phyloP scores from a whole-genome alignment of 2,888 invertebrate species.

The Theristus sp. region DNA sequence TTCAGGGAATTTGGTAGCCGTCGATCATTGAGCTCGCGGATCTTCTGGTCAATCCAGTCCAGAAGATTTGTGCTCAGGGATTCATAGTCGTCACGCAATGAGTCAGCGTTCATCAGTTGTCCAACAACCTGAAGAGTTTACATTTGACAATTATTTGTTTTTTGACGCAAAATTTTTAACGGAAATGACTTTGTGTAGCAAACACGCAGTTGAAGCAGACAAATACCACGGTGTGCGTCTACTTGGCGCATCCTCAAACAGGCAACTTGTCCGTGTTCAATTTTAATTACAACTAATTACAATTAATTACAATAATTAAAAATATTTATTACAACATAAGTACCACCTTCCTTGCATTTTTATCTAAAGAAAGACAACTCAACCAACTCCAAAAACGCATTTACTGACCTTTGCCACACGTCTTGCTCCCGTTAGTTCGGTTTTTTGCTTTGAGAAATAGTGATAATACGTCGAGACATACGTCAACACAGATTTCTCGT shows the following conservation, averaged over 20 bases:
- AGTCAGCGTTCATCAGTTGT: constrained; percentile 84
- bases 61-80: constrained; percentile 61
- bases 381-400: no score
- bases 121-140: constrained; percentile 59
- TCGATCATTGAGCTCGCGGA: constrained; percentile 57
- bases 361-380: no score
- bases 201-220: no score
- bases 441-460: constrained; percentile 96
- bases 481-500: constrained; percentile 95
- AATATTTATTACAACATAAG: no score
- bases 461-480: constrained; percentile 98
- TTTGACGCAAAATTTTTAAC: no score
- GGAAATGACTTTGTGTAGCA: no score
- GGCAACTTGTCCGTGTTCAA: no score
- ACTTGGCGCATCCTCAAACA: no score
- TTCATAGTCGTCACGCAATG: constrained; percentile 72
- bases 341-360: no score
- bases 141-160: not conserved
- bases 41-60: constrained; percentile 78
- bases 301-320: no score
- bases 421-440: constrained; percentile 87
- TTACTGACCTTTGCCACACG: constrained; percentile 17
- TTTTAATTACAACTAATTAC: no score
- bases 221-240: no score
- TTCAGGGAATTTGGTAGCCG: constrained; percentile 82